Percentiles rank a stretch among this genome's conserved stretches.
phyloP scores from a whole-genome alignment of 1,140 invertebrate species.

The Platyscapa corneri region DNA sequence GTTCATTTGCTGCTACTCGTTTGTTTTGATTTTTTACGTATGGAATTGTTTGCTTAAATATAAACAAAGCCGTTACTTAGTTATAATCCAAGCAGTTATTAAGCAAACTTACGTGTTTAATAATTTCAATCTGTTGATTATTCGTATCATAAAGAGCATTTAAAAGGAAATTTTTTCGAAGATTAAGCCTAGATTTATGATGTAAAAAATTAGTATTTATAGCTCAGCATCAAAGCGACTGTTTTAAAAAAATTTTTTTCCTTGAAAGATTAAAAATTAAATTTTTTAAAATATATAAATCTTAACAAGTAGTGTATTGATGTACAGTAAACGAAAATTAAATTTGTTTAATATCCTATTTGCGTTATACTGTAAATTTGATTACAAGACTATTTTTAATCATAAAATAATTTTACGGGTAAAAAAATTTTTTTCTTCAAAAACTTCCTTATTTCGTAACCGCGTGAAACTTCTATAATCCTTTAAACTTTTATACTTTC shows the following conservation, averaged over 20 bases:
- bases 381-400: background rate
- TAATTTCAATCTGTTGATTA: no score
- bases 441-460: background rate
- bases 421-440: background rate
- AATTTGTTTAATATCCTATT: background rate
- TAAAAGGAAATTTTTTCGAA: no score
- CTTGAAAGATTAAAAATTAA: no score
- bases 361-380: background rate
- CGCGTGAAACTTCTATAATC: background rate
- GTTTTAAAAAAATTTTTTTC: no score
- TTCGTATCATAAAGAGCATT: no score
- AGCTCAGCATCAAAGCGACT: no score
- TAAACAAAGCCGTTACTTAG: background rate
- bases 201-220: no score
- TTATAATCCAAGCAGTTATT: background rate
- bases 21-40: background rate
- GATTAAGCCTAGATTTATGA: no score
- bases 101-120: background rate
- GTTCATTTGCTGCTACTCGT: slow-evolving; percentile 27
- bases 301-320: no score
- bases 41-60: background rate
- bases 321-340: no score
- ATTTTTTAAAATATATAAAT: no score
- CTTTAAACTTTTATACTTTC: background rate
- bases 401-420: background rate